Conservation (phyloP, 2,797 vertebrate genomes). For the Sebastes hubbsi region DNA sequence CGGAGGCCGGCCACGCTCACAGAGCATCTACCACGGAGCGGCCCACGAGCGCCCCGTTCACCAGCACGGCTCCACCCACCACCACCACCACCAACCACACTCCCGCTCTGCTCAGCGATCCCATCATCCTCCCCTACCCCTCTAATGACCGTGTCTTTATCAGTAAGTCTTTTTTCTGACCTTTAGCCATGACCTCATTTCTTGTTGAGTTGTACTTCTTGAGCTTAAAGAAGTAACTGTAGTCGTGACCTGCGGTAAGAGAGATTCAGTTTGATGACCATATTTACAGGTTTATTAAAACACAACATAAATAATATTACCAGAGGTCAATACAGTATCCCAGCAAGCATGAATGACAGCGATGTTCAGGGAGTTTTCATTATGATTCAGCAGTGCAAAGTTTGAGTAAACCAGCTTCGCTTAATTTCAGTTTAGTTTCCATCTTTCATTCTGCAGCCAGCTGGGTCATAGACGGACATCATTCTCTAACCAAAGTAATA, state of each 20-base stretch:
- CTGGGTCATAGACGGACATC: not conserved
- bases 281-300: not conserved
- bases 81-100: conserved; percentile 40
- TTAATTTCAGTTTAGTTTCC: not conserved
- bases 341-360: not conserved
- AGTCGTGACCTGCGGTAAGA: not conserved
- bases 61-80: conserved; percentile 16
- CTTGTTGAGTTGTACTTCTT: not conserved
- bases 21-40: conserved; percentile 19
- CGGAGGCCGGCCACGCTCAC: not conserved
- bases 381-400: not conserved
- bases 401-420: not conserved
- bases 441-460: not conserved
- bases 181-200: not conserved
- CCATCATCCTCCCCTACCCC: conserved; percentile 73
- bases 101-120: conserved; percentile 61
- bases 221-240: not conserved
- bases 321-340: not conserved
- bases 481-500: too few species aligned
- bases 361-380: not conserved
- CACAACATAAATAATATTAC: not conserved
- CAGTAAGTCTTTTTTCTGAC: conserved; percentile 73
- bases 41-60: conserved; percentile 14
- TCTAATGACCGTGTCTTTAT: conserved; percentile 81
- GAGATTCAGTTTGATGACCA: not conserved